Evolutionary conservation across 1,140 invertebrate genomes (phyloP).

Genomic region (Andricus grossulariae): DNA sequence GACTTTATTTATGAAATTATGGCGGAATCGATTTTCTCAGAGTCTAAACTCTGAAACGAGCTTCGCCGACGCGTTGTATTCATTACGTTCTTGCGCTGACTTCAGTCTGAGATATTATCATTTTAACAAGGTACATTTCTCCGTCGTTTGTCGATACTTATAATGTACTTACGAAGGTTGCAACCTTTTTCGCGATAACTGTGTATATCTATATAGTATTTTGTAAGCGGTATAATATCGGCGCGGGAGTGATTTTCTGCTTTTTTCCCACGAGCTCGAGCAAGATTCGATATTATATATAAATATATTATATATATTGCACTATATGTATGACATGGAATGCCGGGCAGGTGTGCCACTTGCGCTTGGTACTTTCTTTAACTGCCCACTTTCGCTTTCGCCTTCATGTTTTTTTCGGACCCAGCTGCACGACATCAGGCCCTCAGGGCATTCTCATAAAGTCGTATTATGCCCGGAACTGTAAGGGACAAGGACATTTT

Average conservation of each 20-base stretch:
- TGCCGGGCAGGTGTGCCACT: slow-evolving; percentile 47
- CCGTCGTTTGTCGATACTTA: background rate
- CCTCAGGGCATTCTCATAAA: too few species aligned
- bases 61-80: too few species aligned
- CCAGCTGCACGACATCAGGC: background rate
- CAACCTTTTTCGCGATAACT: background rate
- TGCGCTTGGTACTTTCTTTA: slow-evolving; percentile 50
- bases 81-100: too few species aligned
- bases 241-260: background rate
- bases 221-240: background rate
- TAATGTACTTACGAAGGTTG: background rate
- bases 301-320: background rate
- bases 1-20: too few species aligned
- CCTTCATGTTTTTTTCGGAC: slow-evolving; percentile 48
- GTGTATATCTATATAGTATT: background rate
- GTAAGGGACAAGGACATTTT: too few species aligned
- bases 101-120: too few species aligned
- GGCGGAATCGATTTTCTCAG: too few species aligned
- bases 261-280: background rate
- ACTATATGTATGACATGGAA: background rate
- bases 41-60: too few species aligned
- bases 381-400: slow-evolving; percentile 47
- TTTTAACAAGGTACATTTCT: too few species aligned
- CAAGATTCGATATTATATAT: too few species aligned
- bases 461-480: too few species aligned